Conservation (phyloP, 2,113 vertebrate species). For the Archocentrus centrarchus region DNA sequence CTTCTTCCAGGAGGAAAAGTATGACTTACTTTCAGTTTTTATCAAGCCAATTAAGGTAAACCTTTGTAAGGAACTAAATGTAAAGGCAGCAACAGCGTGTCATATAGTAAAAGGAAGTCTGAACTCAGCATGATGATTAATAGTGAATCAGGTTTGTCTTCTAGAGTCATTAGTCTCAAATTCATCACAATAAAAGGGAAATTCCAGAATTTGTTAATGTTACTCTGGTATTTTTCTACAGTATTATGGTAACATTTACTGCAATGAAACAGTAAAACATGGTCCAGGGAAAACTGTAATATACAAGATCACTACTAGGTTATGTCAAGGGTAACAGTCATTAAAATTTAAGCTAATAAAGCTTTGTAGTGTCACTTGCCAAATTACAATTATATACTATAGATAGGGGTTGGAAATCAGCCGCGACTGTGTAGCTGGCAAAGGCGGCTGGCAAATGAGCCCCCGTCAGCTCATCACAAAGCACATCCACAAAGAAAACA, state of each 20-base stretch:
- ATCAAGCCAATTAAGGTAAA: not conserved
- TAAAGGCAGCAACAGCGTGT: not conserved
- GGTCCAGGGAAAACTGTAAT: not conserved
- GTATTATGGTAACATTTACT: not conserved
- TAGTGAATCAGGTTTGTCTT: too few relatives aligned
- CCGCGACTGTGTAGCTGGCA: too few relatives aligned
- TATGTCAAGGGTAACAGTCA: not conserved
- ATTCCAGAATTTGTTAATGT: not conserved
- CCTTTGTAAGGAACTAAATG: not conserved
- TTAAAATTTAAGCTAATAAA: not conserved
- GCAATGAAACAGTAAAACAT: not conserved
- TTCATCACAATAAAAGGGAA: not conserved
- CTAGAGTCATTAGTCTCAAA: too few relatives aligned
- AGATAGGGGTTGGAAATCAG: too few relatives aligned
- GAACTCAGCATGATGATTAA: not conserved
- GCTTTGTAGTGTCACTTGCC: not conserved
- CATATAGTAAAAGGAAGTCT: not conserved
- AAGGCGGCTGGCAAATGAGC: not conserved
- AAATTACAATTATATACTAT: not conserved
- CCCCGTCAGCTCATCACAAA: not conserved
- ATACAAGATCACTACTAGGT: not conserved
- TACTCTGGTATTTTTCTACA: not conserved
- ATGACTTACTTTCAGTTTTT: accelerated
- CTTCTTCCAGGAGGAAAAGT: not conserved
- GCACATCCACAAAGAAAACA: not conserved